Conservation (phyloP, 2,113 vertebrate genomes). For the Oenanthe melanoleuca region DNA sequence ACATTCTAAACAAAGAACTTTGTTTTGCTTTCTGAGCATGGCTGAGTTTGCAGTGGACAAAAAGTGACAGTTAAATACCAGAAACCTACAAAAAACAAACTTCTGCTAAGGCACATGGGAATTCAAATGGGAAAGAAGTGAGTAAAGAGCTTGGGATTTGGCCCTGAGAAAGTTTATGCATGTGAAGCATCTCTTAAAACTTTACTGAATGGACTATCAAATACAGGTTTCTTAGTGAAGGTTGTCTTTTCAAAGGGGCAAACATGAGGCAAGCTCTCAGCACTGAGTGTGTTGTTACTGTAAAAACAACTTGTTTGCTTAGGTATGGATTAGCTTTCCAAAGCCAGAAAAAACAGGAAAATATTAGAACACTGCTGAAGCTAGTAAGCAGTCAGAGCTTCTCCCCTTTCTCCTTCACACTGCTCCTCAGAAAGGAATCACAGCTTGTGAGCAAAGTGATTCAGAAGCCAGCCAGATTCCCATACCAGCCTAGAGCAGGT, state of each 20-base stretch:
- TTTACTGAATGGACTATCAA: not conserved
- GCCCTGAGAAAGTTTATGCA: not conserved
- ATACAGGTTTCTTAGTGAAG: not conserved
- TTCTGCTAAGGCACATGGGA: not conserved
- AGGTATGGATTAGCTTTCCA: not conserved
- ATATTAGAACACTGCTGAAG: not conserved
- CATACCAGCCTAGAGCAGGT: not conserved
- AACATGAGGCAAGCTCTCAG: not conserved
- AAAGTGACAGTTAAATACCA: not conserved
- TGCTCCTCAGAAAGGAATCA: not conserved
- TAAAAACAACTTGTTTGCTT: conserved; percentile 10
- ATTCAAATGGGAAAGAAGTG: not conserved
- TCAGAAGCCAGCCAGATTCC: not conserved
- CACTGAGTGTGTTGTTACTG: not conserved
- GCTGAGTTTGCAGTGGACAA: not conserved
- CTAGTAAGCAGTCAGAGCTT: not conserved
- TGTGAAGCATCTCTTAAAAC: not conserved
- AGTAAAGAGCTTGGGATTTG: not conserved
- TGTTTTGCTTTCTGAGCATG: not conserved
- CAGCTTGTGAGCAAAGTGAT: not conserved
- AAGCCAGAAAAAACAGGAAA: not conserved
- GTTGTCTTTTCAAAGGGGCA: not conserved
- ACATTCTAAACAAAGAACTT: not conserved
- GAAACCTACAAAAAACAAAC: not conserved
- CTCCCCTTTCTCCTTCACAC: not conserved